A percentile compares a stretch with the other conserved stretches of the same genome.
Conservation (phyloP, 2,888 invertebrate genomes). For the Thereva nobilitata region DNA sequence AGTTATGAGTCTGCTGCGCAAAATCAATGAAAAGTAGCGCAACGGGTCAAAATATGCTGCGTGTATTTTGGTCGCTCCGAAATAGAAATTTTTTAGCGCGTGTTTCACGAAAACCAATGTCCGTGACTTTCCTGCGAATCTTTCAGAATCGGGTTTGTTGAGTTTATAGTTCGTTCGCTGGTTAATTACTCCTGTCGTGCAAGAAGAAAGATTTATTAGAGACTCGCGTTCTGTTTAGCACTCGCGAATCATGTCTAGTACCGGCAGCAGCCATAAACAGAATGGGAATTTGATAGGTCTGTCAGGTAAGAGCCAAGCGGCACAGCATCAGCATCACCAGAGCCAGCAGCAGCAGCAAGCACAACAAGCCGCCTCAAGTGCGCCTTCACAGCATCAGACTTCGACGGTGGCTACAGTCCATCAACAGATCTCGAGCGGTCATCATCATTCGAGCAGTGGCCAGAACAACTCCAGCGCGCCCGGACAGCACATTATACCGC, state of each 20-base stretch:
- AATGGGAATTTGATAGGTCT: conserved; percentile 40
- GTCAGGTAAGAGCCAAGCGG: conserved; percentile 33
- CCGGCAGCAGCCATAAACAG: conserved; percentile 38
- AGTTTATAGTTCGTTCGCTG: no score
- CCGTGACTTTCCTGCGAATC: conserved; percentile 26
- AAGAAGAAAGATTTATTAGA: no score
- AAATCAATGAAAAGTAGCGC: conserved; percentile 36
- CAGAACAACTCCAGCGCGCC: not conserved
- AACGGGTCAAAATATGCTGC: conserved; percentile 32
- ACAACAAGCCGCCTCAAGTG: conserved; percentile 8
- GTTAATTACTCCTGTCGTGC: no score
- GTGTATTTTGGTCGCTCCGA: conserved; percentile 3
- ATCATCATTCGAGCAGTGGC: conserved; percentile 28
- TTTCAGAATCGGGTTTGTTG: not conserved
- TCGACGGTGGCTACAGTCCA: conserved; percentile 38
- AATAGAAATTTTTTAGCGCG: conserved; percentile 11
- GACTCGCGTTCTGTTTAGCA: no score
- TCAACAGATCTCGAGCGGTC: conserved; percentile 35
- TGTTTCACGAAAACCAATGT: conserved; percentile 5
- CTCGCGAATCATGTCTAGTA: conserved; percentile 37
- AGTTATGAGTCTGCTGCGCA: conserved; percentile 13
- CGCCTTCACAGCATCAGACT: conserved; percentile 24
- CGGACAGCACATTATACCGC: conserved; percentile 62
- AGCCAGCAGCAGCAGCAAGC: conserved; percentile 16
- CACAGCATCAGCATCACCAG: conserved; percentile 32